Conservation (phyloP, 1,140 invertebrate species). For the Microplitis demolitor region DNA sequence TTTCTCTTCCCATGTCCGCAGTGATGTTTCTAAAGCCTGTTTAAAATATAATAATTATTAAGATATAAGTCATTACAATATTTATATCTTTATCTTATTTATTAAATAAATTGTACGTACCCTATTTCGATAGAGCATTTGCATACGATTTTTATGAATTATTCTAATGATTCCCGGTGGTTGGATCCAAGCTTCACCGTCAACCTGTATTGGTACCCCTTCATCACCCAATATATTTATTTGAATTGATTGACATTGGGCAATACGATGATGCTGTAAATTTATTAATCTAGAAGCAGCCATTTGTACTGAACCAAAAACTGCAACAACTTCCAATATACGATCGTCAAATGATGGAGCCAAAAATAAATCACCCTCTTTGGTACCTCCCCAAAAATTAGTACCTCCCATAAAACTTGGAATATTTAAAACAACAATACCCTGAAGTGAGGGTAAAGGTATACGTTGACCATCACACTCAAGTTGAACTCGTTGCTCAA, state of each 20-base stretch:
- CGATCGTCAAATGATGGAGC: conserved; percentile 91
- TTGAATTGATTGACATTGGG: conserved; percentile 93
- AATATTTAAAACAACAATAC: conserved; percentile 97
- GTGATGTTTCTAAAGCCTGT: conserved; percentile 83
- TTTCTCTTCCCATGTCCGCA: conserved; percentile 94
- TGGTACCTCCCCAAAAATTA: conserved; percentile 96
- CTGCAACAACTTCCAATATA: conserved; percentile 93
- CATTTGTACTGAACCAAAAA: conserved; percentile 97
- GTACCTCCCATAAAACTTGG: conserved; percentile 96
- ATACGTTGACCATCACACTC: conserved; percentile 93
- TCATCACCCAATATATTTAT: conserved; percentile 92
- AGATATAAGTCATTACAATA: conserved; percentile 7
- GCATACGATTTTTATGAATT: conserved; percentile 94
- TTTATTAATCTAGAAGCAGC: conserved; percentile 93
- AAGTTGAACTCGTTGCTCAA: conserved; percentile 91
- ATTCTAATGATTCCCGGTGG: conserved; percentile 94
- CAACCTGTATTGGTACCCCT: conserved; percentile 90
- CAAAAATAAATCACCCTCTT: conserved; percentile 86
- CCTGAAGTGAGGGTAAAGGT: conserved; percentile 90
- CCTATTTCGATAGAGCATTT: conserved; percentile 91
- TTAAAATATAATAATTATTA: conserved; percentile 27
- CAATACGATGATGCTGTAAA: conserved; percentile 94
- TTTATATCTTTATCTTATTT: neutral
- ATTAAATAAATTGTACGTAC: conserved; percentile 56
- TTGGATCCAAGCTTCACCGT: conserved; percentile 98